A percentile compares a stretch with the other conserved stretches of the same genome.
Evolutionary conservation across 1,140 invertebrate species (phyloP).

Genomic region (Hermetia illucens): DNA sequence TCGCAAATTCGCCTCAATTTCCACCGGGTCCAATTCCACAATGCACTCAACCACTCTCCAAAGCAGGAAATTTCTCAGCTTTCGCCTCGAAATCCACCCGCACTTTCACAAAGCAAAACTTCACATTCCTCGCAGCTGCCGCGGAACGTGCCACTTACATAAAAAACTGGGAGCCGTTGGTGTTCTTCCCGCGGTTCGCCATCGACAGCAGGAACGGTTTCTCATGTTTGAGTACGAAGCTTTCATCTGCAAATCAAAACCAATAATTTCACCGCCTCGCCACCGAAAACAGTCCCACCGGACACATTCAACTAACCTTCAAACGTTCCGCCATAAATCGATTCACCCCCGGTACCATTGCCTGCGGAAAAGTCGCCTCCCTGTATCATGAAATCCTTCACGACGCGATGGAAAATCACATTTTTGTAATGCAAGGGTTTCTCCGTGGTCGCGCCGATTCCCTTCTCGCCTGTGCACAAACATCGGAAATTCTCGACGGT

Average conservation of each 20-base stretch:
- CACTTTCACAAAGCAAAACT: too few relatives aligned
- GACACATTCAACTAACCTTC: too few relatives aligned
- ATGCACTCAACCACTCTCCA: too few relatives aligned
- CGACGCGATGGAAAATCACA: slow-evolving; percentile 78
- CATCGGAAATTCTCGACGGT: slow-evolving; percentile 89
- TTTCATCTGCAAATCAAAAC: slow-evolving; percentile 83
- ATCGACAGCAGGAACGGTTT: slow-evolving; percentile 78
- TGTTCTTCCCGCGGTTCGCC: slow-evolving; percentile 93
- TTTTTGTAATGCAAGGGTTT: slow-evolving; percentile 65
- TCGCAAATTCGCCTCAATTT: too few relatives aligned
- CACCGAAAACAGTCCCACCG: too few relatives aligned
- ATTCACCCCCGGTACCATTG: slow-evolving; percentile 84
- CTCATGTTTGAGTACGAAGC: slow-evolving; percentile 81
- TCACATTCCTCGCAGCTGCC: too few relatives aligned
- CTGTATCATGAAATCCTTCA: slow-evolving; percentile 88
- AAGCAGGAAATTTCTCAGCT: too few relatives aligned
- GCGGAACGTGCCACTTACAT: slow-evolving; percentile 71
- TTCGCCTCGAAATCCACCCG: too few relatives aligned
- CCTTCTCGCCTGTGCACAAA: slow-evolving; percentile 80
- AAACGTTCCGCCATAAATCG: slow-evolving; percentile 80
- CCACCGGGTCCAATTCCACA: too few relatives aligned
- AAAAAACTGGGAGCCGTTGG: slow-evolving; percentile 98
- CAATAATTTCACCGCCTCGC: too few relatives aligned
- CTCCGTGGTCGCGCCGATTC: slow-evolving; percentile 52
- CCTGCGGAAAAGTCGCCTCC: slow-evolving; percentile 76